phyloP scores from a whole-genome alignment of 2,113 vertebrate genomes.

The Silurus glanis region DNA sequence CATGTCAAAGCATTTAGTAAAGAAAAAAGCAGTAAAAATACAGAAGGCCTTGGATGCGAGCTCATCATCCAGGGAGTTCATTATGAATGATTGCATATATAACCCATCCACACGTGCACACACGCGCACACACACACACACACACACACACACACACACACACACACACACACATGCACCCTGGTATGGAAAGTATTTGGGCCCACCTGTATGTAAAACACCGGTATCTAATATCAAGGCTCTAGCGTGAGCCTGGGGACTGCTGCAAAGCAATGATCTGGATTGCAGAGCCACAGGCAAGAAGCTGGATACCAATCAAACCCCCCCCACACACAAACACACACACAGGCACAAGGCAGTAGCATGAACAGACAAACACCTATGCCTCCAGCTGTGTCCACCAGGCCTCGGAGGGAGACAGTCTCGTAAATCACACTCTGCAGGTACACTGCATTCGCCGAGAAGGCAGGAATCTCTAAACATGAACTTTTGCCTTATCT shows the following conservation, averaged over 20 bases:
- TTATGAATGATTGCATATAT: neutral
- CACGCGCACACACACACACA: neutral
- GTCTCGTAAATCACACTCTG: conserved; percentile 43
- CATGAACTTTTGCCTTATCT: conserved; percentile 46
- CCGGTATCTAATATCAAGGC: neutral
- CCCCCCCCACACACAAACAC: neutral
- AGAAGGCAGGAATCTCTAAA: conserved; percentile 40
- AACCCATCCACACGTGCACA: neutral
- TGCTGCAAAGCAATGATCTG: conserved; percentile 29
- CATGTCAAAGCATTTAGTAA: conserved; percentile 50
- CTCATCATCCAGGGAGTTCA: neutral
- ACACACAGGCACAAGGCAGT: conserved; percentile 16
- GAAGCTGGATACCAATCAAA: conserved; percentile 15
- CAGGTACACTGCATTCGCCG: conserved; percentile 27
- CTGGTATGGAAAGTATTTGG: conserved; percentile 5
- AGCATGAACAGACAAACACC: conserved; percentile 16
- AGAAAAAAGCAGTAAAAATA: conserved; percentile 47
- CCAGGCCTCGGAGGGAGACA: neutral
- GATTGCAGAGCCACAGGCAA: neutral
- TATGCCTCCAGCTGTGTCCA: conserved; percentile 41
- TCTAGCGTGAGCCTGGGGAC: neutral
- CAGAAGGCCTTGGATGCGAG: conserved; percentile 7
- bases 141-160: too few species aligned
- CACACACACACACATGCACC: neutral
- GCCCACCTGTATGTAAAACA: conserved; percentile 5